Percentiles rank a stretch among this genome's conserved stretches.
These are phyloP conservation scores for Eurystomus glaucurus DNA, from an alignment of 2,797 vertebrate genomes.

Conservation along the genomic window DNA sequence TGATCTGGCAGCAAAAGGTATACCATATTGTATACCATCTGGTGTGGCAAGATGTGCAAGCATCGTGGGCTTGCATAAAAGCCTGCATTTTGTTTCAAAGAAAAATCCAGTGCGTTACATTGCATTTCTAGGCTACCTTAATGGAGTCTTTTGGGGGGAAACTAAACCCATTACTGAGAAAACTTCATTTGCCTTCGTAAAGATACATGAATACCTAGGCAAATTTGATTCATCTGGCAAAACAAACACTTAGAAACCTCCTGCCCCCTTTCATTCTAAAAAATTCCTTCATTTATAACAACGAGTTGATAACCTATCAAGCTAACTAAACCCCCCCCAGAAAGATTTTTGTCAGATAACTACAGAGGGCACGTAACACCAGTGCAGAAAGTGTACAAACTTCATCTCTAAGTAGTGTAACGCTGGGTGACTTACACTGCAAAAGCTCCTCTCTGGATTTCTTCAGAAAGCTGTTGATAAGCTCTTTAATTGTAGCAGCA, in stretches of 20 bases:
- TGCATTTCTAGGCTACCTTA: background rate
- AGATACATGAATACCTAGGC: background rate
- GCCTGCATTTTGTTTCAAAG: background rate
- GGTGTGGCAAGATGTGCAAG: background rate
- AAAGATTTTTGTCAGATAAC: background rate
- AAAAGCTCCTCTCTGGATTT: constrained; percentile 87
- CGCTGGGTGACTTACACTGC: constrained; percentile 85
- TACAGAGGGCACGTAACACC: background rate
- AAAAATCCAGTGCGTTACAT: background rate
- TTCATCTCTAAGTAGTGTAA: background rate
- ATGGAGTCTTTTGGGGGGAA: background rate
- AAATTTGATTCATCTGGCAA: background rate
- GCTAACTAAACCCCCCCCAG: background rate
- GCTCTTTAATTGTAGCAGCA: background rate
- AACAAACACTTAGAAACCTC: background rate
- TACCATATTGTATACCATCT: background rate
- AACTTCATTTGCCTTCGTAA: background rate
- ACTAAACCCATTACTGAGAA: background rate
- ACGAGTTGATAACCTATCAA: background rate
- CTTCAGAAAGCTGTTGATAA: constrained; percentile 69
- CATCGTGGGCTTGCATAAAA: background rate
- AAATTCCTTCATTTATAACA: background rate
- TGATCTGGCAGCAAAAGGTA: background rate
- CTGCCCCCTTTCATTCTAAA: background rate
- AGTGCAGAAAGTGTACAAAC: background rate